Conservation (phyloP, 2,797 vertebrate genomes). For the Lacerta viridis region DNA sequence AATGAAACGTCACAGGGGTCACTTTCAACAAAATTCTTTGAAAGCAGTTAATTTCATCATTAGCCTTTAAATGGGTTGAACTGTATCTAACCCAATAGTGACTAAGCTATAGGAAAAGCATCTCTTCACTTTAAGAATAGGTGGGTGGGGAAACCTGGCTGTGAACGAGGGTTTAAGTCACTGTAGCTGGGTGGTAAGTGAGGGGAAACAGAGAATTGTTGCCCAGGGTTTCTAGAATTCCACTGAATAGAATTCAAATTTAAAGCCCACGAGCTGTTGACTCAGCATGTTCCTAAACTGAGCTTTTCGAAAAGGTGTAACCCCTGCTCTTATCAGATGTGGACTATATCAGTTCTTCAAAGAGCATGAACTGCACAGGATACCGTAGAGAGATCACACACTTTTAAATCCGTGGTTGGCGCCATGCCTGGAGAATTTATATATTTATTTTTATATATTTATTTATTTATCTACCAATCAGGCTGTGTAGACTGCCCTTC, state of each 20-base stretch:
- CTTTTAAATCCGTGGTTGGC: neutral
- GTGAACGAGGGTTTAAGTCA: constrained; percentile 46
- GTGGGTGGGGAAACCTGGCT: constrained; percentile 76
- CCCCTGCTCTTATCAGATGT: constrained; percentile 60
- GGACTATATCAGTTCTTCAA: constrained; percentile 75
- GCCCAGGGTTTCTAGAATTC: constrained; percentile 77
- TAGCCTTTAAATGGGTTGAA: constrained; percentile 67
- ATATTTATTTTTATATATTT: too few species aligned
- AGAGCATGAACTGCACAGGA: constrained; percentile 51
- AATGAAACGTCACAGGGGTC: constrained; percentile 29
- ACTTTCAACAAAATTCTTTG: constrained; percentile 77
- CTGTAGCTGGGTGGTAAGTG: constrained; percentile 59
- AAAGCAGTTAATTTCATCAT: constrained; percentile 73
- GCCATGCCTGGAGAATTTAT: too few species aligned
- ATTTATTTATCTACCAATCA: too few species aligned
- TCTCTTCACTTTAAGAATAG: constrained; percentile 66
- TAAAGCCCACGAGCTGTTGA: constrained; percentile 71
- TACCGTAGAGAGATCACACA: constrained; percentile 49
- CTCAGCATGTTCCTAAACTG: constrained; percentile 82
- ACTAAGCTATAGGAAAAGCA: constrained; percentile 78
- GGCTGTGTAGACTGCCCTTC: too few species aligned
- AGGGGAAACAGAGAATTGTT: constrained; percentile 62
- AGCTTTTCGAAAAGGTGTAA: constrained; percentile 63
- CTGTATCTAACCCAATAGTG: constrained; percentile 63
- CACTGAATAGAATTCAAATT: constrained; percentile 59